Evolutionary conservation across 2,888 invertebrate species (phyloP), one percentile per base, ranked within the genome.

Genomic region (Drosophila meridionalis): DNA sequence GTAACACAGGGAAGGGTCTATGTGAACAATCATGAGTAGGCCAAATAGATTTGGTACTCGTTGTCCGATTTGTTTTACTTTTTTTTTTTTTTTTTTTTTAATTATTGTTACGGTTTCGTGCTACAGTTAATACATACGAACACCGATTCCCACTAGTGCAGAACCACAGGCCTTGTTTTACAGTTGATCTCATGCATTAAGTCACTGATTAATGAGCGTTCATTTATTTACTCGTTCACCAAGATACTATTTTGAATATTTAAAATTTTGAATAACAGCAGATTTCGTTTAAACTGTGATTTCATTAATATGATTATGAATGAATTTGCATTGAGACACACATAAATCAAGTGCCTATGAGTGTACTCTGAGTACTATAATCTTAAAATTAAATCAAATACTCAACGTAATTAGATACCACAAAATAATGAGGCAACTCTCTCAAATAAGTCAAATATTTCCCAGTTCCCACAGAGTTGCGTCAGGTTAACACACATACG

Each of bases 31-130:
- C 64, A 76, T 75, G 74, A 77, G 61, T 67, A 76, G 80, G 58
- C 68, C 73, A 78, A 80, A 81, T 82, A 58, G 36, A 32, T 69
- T 42, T 71, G 56, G 63, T 43, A 64, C 55, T 68, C 66, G 52
- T 58, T n/a, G 52, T 59, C 45, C 50, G 12, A 50, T 50, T n/a
- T 36, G 53, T n/a, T 34, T 34, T 40, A 20, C 20, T 20, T 20
- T 20, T 20, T 20, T 4, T 26, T 30, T 30, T 4, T 48, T 45
- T 45, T 65, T 70, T 47, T 38, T 52, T 59, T 66, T 56, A 55
- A 62, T 73, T 68, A 66, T 60, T 30, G 86, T 76, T 65, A 81
- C 81, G 76, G 78, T 66, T 73, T 40, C 47, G 43, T 26, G 38
- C 48, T 50, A 64, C 52, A 64, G 66, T 53, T 72, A 64, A 36